phyloP scores from a whole-genome alignment of 2,797 vertebrate genomes.

The Pseudopleuronectes americanus region DNA sequence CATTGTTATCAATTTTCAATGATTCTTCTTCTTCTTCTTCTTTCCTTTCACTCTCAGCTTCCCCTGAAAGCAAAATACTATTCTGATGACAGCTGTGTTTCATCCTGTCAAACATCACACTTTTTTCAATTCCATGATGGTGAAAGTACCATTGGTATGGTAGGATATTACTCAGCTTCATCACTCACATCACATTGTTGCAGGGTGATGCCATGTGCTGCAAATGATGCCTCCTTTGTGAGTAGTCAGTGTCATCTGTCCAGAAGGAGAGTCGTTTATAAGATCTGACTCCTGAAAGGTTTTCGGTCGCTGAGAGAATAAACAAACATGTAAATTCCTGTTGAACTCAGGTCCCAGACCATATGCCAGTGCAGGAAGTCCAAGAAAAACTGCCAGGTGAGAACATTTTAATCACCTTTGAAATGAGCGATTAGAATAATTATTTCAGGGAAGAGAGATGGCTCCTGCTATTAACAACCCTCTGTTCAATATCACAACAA shows the following conservation, averaged over 20 bases:
- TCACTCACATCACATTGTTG: constrained; percentile 9
- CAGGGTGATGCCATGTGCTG: constrained; percentile 3
- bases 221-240: background rate
- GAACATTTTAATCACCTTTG: constrained; percentile 81
- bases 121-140: constrained; percentile 6
- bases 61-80: too few relatives aligned
- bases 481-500: constrained; percentile 82
- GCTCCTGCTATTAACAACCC: constrained; percentile 77
- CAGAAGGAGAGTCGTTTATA: constrained; percentile 5
- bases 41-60: too few relatives aligned
- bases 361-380: constrained; percentile 62
- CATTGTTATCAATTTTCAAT: too few relatives aligned
- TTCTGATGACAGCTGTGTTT: too few relatives aligned
- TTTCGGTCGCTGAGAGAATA: constrained; percentile 39
- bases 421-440: constrained; percentile 83
- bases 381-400: constrained; percentile 64
- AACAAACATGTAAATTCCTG: constrained; percentile 59
- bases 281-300: constrained; percentile 18
- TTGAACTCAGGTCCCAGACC: constrained; percentile 65
- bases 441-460: constrained; percentile 79
- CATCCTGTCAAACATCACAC: background rate
- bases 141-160: constrained; percentile 22
- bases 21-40: too few relatives aligned
- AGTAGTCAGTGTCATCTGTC: constrained; percentile 6
- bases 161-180: constrained; percentile 14